Percentiles rank a stretch among this genome's conserved stretches.
These are phyloP conservation scores for Brachypteracias leptosomus DNA, from an alignment of 2,113 vertebrate genomes.

Conservation along the genomic window DNA sequence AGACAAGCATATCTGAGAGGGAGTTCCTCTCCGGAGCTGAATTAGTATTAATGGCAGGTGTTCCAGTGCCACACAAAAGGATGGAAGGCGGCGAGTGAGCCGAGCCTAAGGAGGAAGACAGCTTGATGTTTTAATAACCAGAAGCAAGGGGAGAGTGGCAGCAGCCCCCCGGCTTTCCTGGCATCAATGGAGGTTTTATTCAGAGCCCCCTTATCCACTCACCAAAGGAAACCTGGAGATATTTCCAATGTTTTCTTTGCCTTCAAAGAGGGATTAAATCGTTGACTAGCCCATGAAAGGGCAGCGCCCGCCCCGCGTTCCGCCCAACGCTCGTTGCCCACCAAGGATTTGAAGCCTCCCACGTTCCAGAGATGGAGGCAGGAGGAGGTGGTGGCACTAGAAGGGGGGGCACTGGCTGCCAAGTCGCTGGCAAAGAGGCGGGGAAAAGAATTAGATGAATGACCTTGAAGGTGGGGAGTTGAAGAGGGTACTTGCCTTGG, in stretches of 20 bases:
- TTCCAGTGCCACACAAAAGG: slow-evolving; percentile 39
- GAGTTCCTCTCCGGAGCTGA: slow-evolving; percentile 43
- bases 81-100: slow-evolving; percentile 42
- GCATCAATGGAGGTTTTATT: slow-evolving; percentile 60
- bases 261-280: slow-evolving; percentile 47
- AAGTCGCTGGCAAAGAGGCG: rapidly evolving
- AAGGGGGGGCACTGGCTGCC: background rate
- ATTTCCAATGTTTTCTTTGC: slow-evolving; percentile 19
- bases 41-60: slow-evolving; percentile 61
- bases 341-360: background rate
- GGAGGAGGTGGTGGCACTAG: background rate
- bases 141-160: slow-evolving; percentile 37
- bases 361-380: rapidly evolving
- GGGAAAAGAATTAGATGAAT: background rate
- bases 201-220: slow-evolving; percentile 19
- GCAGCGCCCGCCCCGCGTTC: background rate
- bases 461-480: background rate
- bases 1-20: slow-evolving; percentile 67
- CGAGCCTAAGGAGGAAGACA: slow-evolving; percentile 23
- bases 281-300: slow-evolving; percentile 30
- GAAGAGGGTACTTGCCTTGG: background rate
- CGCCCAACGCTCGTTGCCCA: background rate
- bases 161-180: background rate
- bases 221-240: slow-evolving; percentile 23
- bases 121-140: slow-evolving; percentile 68